phyloP scores from a whole-genome alignment of 2,888 invertebrate species.

The Branchipolynoe longqiensis region DNA sequence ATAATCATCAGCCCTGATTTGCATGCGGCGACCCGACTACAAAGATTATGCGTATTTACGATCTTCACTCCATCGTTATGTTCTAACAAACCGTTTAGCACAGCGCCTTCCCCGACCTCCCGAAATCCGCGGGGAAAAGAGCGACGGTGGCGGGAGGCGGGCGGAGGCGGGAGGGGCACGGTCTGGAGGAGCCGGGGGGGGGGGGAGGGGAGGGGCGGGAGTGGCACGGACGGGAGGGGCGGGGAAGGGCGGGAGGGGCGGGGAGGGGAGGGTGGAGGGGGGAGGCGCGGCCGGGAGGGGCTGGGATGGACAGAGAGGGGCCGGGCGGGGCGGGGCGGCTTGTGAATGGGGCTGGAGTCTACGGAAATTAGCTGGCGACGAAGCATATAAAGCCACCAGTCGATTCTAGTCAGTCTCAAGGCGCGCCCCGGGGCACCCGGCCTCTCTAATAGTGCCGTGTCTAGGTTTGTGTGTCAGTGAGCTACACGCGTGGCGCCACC shows the following conservation, averaged over 20 bases:
- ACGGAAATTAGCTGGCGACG: slow-evolving; percentile 38
- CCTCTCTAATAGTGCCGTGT: slow-evolving; percentile 16
- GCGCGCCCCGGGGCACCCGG: not conserved
- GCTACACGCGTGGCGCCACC: no score
- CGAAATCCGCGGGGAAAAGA: not conserved
- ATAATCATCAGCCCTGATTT: not conserved
- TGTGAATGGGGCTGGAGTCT: not conserved
- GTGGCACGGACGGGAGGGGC: not conserved
- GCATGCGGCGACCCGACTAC: not conserved
- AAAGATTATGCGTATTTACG: slow-evolving; percentile 29
- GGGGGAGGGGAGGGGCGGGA: slow-evolving; percentile 18
- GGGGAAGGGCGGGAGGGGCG: not conserved
- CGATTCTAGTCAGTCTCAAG: slow-evolving; percentile 46
- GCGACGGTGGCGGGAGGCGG: not conserved
- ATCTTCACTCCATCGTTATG: slow-evolving; percentile 33
- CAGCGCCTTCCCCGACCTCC: not conserved
- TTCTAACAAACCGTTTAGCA: slow-evolving; percentile 46
- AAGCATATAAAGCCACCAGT: slow-evolving; percentile 38
- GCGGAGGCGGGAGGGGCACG: not conserved
- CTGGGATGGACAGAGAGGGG: not conserved
- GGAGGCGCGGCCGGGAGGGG: not conserved
- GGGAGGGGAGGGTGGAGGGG: not conserved
- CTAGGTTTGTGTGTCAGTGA: slow-evolving; percentile 20
- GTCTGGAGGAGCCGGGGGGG: not conserved
- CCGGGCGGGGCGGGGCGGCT: not conserved